Evolutionary conservation across 2,113 vertebrate genomes (phyloP), one percentile per base, ranked within the genome.

Genomic region (Cephalopholis sonnerati): DNA sequence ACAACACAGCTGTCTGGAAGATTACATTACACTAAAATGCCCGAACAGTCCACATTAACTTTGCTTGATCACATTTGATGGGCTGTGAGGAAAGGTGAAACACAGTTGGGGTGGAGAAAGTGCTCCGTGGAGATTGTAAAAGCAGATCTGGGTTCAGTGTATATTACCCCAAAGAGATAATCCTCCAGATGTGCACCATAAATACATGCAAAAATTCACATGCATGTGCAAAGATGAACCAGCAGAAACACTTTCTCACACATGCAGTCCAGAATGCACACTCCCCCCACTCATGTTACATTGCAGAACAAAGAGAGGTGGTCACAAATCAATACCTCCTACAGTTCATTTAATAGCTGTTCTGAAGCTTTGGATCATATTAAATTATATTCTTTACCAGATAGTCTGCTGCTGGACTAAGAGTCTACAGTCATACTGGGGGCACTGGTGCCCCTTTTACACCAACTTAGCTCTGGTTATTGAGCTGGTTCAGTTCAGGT

Each of bases 1-100:
- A 8, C 2, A 76, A 74, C 74, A 70, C 91, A 93, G 90, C 91
- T 93, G 92, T 74, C 77, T 63, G 51, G 72, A 36, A 78, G 79
- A 86, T 77, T 73, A 12, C 22, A 36, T 85, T 89, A 69, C 71
- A 72, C 50, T 54, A 48, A 86, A 87, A 80, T 7, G 0, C 41
- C 59, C 58, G 55, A 85, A 58, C 2, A 17, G 46, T 61, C 55
- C 77, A 32, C 46, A 27, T 75, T 88, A 75, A 80, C 59, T 55
- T 29, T 29, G 61, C 50, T 50, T 29, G 44, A 44, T 77, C 36
- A 54, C 36, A 32, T 87, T 83, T 85, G 84, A 88, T 62, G 75
- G 53, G 61, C 64, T 61, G 61, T 58, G 63, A 79, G 58, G 55
- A 77, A 79, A 80, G 64, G 41, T 68, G 29, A 78, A 85, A 50